phyloP scores from a whole-genome alignment of 2,797 vertebrate genomes.

The Masticophis lateralis region DNA sequence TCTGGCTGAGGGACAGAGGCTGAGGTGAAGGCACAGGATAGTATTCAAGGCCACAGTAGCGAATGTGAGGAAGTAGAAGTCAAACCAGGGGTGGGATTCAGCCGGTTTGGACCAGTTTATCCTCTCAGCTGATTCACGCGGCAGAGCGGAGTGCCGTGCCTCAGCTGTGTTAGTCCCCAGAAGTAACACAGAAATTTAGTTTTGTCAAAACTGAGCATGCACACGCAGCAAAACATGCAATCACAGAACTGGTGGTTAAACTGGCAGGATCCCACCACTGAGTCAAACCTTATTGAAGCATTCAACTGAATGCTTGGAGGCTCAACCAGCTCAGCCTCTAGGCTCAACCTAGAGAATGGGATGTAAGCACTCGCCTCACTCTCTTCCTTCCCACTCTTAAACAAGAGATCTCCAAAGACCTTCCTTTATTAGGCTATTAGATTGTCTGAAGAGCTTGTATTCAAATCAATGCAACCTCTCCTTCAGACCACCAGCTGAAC shows the following conservation, averaged over 20 bases:
- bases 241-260: too few species aligned
- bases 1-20: not conserved
- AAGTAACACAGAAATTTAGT: too few species aligned
- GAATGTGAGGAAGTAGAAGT: not conserved
- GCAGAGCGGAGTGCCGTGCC: too few species aligned
- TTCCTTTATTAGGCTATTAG: not conserved
- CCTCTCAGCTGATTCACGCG: too few species aligned
- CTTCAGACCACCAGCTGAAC: not conserved
- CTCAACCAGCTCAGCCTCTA: not conserved
- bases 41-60: not conserved
- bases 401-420: not conserved
- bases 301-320: not conserved
- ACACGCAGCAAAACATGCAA: too few species aligned
- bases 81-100: not conserved
- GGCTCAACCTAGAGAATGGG: not conserved
- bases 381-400: not conserved
- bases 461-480: not conserved
- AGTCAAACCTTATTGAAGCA: not conserved
- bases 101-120: too few species aligned
- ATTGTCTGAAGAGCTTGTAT: not conserved
- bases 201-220: too few species aligned
- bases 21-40: not conserved
- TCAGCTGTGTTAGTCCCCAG: too few species aligned
- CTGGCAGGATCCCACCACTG: too few species aligned
- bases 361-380: not conserved